A percentile compares a stretch with the other conserved stretches of the same genome.
phyloP scores from a whole-genome alignment of 2,888 invertebrate species.

The Rhimphoctona megacephalus region DNA sequence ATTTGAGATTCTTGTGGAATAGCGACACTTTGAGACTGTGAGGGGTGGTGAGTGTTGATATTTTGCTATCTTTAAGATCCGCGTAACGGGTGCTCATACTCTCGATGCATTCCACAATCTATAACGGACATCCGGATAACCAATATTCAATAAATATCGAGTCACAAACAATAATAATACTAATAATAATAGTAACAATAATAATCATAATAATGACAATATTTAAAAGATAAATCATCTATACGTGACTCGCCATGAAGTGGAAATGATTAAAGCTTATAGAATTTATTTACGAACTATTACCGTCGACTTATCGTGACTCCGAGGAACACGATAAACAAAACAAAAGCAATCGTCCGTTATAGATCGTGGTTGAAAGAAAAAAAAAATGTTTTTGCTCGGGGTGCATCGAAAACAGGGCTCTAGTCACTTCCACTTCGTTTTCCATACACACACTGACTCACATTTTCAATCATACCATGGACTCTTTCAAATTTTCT shows the following conservation, averaged over 20 bases:
- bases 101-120: slow-evolving; percentile 87
- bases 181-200: slow-evolving; percentile 71
- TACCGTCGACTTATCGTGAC: slow-evolving; percentile 16
- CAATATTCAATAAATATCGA: slow-evolving; percentile 28
- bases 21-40: slow-evolving; percentile 97
- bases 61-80: slow-evolving; percentile 96
- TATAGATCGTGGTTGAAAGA: slow-evolving; percentile 80
- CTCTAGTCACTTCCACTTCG: slow-evolving; percentile 83
- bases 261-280: slow-evolving; percentile 82
- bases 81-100: slow-evolving; percentile 91
- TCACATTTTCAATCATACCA: slow-evolving; percentile 57
- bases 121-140: slow-evolving; percentile 84
- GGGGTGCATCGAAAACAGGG: slow-evolving; percentile 59
- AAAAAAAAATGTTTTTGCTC: slow-evolving; percentile 75
- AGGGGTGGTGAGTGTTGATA: slow-evolving; percentile 93
- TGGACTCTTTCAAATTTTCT: neutral
- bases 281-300: slow-evolving; percentile 53
- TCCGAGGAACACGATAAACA: slow-evolving; percentile 43
- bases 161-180: slow-evolving; percentile 39
- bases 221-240: slow-evolving; percentile 54
- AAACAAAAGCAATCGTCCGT: slow-evolving; percentile 79
- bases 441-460: slow-evolving; percentile 73
- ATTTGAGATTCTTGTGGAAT: slow-evolving; percentile 97
- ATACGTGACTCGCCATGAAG: slow-evolving; percentile 78
- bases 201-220: slow-evolving; percentile 65